phyloP scores from a whole-genome alignment of 92 coral and sea anemone species.

The Heteractis magnifica region DNA sequence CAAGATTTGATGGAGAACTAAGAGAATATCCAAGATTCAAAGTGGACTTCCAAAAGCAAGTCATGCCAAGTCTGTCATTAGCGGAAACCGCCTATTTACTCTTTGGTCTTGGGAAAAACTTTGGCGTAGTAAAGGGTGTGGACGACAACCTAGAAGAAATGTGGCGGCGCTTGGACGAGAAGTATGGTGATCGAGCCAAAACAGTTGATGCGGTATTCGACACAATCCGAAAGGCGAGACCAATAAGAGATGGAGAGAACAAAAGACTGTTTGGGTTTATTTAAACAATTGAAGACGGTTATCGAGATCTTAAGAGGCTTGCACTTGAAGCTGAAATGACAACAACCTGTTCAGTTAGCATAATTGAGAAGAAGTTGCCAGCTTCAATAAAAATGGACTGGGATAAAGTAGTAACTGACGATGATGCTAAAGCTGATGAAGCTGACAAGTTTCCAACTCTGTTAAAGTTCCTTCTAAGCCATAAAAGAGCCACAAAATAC shows the following conservation, averaged over 20 bases:
- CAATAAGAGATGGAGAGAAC: slow-evolving; percentile 53
- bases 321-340: slow-evolving; percentile 58
- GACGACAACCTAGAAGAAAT: slow-evolving; percentile 50
- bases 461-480: not conserved
- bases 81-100: slow-evolving; percentile 32
- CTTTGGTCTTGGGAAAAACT: slow-evolving; percentile 52
- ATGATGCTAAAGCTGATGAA: slow-evolving; percentile 38
- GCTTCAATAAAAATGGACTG: slow-evolving; percentile 38
- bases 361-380: slow-evolving; percentile 53
- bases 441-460: slow-evolving; percentile 55
- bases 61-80: slow-evolving; percentile 19
- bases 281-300: slow-evolving; percentile 45
- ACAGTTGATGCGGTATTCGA: slow-evolving; percentile 42
- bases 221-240: slow-evolving; percentile 18
- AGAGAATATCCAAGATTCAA: slow-evolving; percentile 51
- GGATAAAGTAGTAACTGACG: slow-evolving; percentile 42
- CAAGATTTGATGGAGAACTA: slow-evolving; percentile 49
- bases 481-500: not conserved
- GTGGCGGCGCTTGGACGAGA: slow-evolving; percentile 2
- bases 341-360: slow-evolving; percentile 66
- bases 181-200: not conserved
- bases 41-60: slow-evolving; percentile 49
- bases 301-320: slow-evolving; percentile 56
- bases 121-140: slow-evolving; percentile 25
- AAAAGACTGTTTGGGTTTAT: slow-evolving; percentile 47